phyloP scores from a whole-genome alignment of 2,113 vertebrate genomes.

The Mirza zaza region DNA sequence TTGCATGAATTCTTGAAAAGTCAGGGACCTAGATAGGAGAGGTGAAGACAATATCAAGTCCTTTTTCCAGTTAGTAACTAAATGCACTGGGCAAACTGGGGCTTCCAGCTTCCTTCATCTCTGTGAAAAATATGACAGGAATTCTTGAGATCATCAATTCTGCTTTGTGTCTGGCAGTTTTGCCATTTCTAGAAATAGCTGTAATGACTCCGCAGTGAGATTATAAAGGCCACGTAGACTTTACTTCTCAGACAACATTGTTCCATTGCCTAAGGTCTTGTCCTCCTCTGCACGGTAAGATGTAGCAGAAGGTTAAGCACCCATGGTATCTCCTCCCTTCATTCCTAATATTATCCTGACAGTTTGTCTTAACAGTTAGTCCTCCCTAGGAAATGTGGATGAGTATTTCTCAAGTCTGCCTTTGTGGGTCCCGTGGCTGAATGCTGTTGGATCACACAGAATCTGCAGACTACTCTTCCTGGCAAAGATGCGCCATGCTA shows the following conservation, averaged over 20 bases:
- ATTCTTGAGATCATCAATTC: background rate
- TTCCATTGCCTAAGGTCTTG: too few relatives aligned
- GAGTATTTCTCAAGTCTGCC: background rate
- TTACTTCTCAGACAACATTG: background rate
- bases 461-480: background rate
- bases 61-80: background rate
- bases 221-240: background rate
- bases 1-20: slow-evolving; percentile 28
- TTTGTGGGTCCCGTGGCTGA: background rate
- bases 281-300: background rate
- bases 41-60: background rate
- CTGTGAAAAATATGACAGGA: background rate
- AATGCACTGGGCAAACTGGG: background rate
- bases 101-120: background rate
- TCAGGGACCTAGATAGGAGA: background rate
- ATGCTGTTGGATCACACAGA: background rate
- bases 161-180: background rate
- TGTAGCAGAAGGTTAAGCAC: background rate
- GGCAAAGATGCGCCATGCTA: background rate
- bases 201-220: background rate
- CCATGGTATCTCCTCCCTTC: background rate
- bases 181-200: background rate
- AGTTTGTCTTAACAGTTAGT: background rate
- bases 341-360: background rate
- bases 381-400: background rate